A percentile compares a stretch with the other conserved stretches of the same genome.
Conservation (phyloP, 2,797 vertebrate species). For the Avahi laniger region DNA sequence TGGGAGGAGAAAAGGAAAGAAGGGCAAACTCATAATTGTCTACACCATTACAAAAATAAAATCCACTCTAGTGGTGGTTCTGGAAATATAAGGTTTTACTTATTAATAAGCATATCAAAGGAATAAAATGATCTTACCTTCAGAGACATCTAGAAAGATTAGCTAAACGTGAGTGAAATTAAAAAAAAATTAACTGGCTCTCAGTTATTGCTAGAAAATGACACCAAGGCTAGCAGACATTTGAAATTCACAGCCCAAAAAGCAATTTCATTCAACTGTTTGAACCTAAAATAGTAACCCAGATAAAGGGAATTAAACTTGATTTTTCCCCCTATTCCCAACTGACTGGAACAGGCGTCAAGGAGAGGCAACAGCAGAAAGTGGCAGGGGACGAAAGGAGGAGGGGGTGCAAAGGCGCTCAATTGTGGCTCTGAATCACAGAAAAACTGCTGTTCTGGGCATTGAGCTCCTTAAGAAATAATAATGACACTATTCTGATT, state of each 20-base stretch:
- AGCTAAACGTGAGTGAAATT: not conserved
- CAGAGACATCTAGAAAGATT: slow-evolving; percentile 20
- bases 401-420: not conserved
- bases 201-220: slow-evolving; percentile 58
- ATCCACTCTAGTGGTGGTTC: not conserved
- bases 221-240: slow-evolving; percentile 7
- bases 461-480: not conserved
- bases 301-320: not conserved
- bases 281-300: slow-evolving; percentile 11
- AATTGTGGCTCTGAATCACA: not conserved
- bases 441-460: not conserved
- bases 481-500: not conserved
- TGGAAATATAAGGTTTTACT: slow-evolving; percentile 20
- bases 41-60: not conserved
- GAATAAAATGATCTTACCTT: slow-evolving; percentile 50
- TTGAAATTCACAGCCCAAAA: slow-evolving; percentile 29
- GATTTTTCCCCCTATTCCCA: not conserved
- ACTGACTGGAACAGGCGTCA: not conserved
- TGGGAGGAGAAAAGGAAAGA: not conserved
- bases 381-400: accelerated
- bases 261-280: not conserved
- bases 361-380: not conserved
- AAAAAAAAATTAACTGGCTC: slow-evolving; percentile 27
- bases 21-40: not conserved
- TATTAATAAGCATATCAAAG: slow-evolving; percentile 11